Percentiles rank a stretch among this genome's conserved stretches.
Evolutionary conservation across 2,888 invertebrate species (phyloP).

Genomic region (Pollenia amentaria): DNA sequence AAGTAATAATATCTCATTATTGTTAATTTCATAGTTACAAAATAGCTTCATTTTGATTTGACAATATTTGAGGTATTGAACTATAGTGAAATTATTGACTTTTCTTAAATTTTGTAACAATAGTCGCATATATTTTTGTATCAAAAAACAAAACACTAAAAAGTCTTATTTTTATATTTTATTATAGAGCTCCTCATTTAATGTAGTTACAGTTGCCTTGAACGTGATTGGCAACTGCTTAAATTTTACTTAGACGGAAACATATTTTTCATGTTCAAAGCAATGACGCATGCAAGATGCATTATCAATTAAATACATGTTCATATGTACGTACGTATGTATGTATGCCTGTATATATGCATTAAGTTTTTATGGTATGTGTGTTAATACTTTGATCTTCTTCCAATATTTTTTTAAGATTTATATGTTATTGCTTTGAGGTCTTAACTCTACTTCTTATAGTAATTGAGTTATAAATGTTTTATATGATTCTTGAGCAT

Average conservation of each 20-base stretch:
- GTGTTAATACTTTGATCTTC: not conserved
- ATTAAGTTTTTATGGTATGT: not conserved
- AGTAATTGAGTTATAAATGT: slow-evolving; percentile 25
- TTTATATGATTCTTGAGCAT: not conserved
- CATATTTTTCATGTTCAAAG: slow-evolving; percentile 45
- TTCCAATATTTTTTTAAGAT: slow-evolving; percentile 10
- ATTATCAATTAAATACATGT: slow-evolving; percentile 43
- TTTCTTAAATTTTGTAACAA: too few relatives aligned
- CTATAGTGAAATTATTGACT: too few relatives aligned
- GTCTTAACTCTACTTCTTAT: not conserved
- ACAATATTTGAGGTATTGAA: too few relatives aligned
- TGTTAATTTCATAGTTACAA: too few relatives aligned
- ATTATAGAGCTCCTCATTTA: too few relatives aligned
- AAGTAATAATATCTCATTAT: too few relatives aligned
- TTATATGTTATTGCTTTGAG: not conserved
- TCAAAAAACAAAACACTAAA: too few relatives aligned
- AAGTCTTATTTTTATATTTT: too few relatives aligned
- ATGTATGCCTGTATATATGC: not conserved
- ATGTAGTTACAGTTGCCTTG: slow-evolving; percentile 27
- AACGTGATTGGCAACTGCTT: slow-evolving; percentile 67
- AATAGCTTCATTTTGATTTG: too few relatives aligned
- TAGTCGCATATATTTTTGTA: too few relatives aligned
- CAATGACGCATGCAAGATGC: slow-evolving; percentile 66
- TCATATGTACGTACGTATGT: not conserved
- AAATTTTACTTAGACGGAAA: slow-evolving; percentile 54